These are phyloP conservation scores for Leucophenga varia DNA, from an alignment of 1,140 invertebrate species.

Conservation along the genomic window DNA sequence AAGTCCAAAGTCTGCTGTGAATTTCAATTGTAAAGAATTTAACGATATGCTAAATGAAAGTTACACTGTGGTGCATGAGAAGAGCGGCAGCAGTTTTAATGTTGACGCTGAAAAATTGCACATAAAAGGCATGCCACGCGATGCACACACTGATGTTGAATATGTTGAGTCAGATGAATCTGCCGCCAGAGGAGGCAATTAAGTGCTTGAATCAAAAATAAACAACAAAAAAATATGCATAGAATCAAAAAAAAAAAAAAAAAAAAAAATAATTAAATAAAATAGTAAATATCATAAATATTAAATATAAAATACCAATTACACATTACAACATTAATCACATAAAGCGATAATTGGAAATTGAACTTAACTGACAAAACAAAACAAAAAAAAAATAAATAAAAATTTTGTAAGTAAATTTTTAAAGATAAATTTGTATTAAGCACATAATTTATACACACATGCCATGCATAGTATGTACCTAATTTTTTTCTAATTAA, in stretches of 20 bases:
- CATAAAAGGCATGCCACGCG: constrained; percentile 56
- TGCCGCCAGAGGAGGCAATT: constrained; percentile 43
- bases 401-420: constrained; percentile 49
- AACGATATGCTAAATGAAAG: constrained; percentile 55
- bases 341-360: no score
- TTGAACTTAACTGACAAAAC: no score
- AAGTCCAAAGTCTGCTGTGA: constrained; percentile 18
- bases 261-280: constrained; percentile 37
- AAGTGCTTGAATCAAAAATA: constrained; percentile 18
- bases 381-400: constrained; percentile 32
- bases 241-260: constrained; percentile 1
- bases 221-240: constrained; percentile 5
- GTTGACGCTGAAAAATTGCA: constrained; percentile 57
- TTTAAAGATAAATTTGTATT: constrained; percentile 26
- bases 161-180: constrained; percentile 57
- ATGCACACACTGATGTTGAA: constrained; percentile 59
- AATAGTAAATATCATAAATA: constrained; percentile 1
- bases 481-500: no score
- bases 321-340: no score
- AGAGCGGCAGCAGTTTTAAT: constrained; percentile 54
- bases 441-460: constrained; percentile 22
- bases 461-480: no score
- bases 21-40: constrained; percentile 39
- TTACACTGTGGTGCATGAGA: constrained; percentile 57
- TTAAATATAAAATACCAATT: no score